Conservation (phyloP, 2,888 invertebrate species). For the Thymelicus sylvestris region DNA sequence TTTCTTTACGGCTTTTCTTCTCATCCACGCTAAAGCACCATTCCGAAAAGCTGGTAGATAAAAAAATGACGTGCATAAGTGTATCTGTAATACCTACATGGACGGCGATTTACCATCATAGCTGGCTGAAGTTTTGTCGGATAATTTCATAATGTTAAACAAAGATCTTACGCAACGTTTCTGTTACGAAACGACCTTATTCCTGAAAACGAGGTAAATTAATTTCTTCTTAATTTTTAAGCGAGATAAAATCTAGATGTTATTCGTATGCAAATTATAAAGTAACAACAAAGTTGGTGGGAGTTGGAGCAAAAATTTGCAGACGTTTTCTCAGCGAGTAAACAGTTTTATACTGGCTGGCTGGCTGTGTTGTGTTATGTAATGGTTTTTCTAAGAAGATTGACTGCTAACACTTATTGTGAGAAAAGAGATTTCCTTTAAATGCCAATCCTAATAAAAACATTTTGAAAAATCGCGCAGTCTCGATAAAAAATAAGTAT, state of each 20-base stretch:
- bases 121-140: no score
- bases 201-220: neutral
- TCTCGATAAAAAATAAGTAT: neutral
- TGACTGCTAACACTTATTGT: constrained; percentile 4
- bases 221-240: constrained; percentile 8
- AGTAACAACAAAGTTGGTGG: neutral
- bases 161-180: neutral
- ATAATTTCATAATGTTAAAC: no score
- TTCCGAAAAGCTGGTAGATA: no score
- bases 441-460: constrained; percentile 1
- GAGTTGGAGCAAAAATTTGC: constrained; percentile 10
- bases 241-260: neutral
- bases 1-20: no score
- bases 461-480: neutral
- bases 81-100: no score
- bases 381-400: constrained; percentile 14
- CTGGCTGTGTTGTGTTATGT: constrained; percentile 3
- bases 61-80: no score
- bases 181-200: neutral
- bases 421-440: neutral
- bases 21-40: no score
- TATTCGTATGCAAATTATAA: constrained; percentile 4
- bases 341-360: constrained; percentile 8
- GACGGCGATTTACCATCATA: no score
- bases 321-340: neutral